Evolutionary conservation across 2,113 vertebrate genomes (phyloP).

Genomic region (Nymphicus hollandicus): DNA sequence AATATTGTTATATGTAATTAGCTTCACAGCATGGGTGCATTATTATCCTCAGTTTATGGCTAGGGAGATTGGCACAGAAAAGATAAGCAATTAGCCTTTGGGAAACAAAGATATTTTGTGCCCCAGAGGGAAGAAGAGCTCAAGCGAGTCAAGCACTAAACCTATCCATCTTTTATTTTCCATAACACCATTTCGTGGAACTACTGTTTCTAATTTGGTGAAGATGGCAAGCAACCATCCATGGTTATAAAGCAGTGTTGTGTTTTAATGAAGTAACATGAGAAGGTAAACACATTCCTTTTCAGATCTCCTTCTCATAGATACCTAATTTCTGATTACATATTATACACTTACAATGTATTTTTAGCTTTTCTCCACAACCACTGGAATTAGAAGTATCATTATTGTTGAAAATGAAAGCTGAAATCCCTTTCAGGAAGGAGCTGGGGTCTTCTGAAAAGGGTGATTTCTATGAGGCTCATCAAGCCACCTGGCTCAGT

Average conservation of each 20-base stretch:
- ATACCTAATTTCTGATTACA: background rate
- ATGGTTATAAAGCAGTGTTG: background rate
- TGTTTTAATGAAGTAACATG: background rate
- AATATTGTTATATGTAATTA: background rate
- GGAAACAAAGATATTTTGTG: background rate
- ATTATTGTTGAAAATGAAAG: background rate
- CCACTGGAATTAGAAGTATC: background rate
- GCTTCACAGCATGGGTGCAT: background rate
- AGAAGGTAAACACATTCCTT: background rate
- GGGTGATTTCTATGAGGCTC: accelerated
- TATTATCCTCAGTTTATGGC: background rate
- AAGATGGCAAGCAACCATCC: background rate
- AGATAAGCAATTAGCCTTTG: background rate
- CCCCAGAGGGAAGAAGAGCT: background rate
- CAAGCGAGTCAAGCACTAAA: background rate
- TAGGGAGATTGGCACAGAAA: background rate
- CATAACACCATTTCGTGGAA: background rate
- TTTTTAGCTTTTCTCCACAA: background rate
- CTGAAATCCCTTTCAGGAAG: background rate
- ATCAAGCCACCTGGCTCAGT: background rate
- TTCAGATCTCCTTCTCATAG: background rate
- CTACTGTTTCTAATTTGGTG: constrained; percentile 7
- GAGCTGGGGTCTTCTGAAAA: background rate
- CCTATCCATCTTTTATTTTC: background rate
- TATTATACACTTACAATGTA: background rate